Evolutionary conservation across 2,113 vertebrate genomes (phyloP).

Genomic region (Carollia perspicillata): DNA sequence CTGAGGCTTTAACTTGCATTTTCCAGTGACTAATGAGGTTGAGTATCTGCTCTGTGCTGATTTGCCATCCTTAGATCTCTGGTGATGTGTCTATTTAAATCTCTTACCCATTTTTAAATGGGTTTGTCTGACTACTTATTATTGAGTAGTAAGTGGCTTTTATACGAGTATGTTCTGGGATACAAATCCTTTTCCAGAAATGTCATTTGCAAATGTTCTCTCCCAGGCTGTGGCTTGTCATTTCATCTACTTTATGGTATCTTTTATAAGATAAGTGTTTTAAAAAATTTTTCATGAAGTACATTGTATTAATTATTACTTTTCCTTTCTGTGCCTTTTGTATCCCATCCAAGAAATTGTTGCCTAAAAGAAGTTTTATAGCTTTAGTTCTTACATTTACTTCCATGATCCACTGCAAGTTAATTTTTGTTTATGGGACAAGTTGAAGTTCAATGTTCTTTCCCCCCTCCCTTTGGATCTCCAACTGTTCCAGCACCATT

Average conservation of each 20-base stretch:
- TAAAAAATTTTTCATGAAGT: conserved; percentile 10
- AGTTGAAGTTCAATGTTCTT: conserved; percentile 20
- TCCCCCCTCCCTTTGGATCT: background rate
- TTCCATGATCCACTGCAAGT: background rate
- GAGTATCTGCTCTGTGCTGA: background rate
- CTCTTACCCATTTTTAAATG: background rate
- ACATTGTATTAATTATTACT: conserved; percentile 8
- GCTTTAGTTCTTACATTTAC: background rate
- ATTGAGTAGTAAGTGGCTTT: background rate
- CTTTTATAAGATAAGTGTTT: background rate
- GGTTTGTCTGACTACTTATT: background rate
- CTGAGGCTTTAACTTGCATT: background rate
- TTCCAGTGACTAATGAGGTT: background rate
- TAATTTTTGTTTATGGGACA: conserved; percentile 58
- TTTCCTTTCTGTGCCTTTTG: conserved; percentile 2
- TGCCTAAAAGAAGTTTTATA: background rate
- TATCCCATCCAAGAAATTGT: conserved; percentile 23
- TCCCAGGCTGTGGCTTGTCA: background rate
- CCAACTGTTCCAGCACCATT: background rate
- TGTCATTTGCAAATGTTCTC: background rate
- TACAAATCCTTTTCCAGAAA: background rate
- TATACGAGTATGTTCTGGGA: background rate
- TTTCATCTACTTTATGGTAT: background rate
- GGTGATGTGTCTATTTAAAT: background rate
- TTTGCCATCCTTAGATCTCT: background rate